A percentile compares a stretch with the other conserved stretches of the same genome.
These are phyloP conservation scores for Engraulis encrasicolus DNA, from an alignment of 2,113 vertebrate genomes.

Conservation along the genomic window DNA sequence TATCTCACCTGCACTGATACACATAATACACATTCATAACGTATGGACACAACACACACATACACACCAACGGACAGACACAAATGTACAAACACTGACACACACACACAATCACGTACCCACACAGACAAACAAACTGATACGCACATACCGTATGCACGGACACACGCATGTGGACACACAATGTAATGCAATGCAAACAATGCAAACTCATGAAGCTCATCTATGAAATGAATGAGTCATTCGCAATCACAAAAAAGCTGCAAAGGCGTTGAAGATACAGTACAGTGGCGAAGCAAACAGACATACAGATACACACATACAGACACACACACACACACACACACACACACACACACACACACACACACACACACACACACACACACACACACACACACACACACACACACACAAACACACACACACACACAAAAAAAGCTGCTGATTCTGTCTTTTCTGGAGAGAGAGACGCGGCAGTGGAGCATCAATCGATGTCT, in stretches of 20 bases:
- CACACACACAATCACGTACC: too few relatives aligned
- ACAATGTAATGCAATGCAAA: too few relatives aligned
- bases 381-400: neutral
- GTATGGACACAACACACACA: neutral
- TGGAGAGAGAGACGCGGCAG: neutral
- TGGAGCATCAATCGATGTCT: neutral
- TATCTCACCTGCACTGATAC: neutral
- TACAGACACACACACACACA: neutral
- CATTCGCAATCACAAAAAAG: too few relatives aligned
- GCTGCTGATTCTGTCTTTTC: neutral
- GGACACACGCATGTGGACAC: too few relatives aligned
- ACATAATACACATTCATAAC: neutral
- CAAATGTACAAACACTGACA: too few relatives aligned
- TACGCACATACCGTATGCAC: too few relatives aligned
- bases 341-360: neutral
- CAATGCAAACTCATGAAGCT: too few relatives aligned
- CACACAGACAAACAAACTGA: too few relatives aligned
- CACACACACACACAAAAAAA: neutral
- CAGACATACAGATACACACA: too few relatives aligned
- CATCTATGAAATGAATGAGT: too few relatives aligned
- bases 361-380: neutral
- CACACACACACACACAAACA: neutral
- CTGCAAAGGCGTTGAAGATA: too few relatives aligned
- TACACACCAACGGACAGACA: neutral
- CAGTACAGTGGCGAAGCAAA: too few relatives aligned